Percentiles rank a stretch among this genome's conserved stretches.
Conservation (phyloP, 23 tunicate genomes). For the Trididemnum clinides region DNA sequence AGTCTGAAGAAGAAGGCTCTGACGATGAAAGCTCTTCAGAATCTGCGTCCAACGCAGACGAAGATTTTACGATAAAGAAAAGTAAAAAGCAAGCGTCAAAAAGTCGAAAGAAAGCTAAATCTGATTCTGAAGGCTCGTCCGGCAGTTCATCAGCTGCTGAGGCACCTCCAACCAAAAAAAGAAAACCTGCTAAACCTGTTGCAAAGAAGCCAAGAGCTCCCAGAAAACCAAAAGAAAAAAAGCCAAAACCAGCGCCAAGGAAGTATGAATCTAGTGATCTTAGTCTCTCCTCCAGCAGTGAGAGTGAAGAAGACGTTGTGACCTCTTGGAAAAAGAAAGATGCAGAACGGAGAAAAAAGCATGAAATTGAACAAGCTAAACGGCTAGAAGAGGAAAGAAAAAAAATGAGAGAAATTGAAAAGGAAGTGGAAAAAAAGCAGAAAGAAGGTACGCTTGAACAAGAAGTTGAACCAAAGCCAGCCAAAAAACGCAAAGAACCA, state of each 20-base stretch:
- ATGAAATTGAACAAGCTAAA: conserved; percentile 30
- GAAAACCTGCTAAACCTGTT: neutral
- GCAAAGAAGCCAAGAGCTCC: conserved; percentile 27
- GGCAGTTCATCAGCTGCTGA: neutral
- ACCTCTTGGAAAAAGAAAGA: conserved; percentile 88
- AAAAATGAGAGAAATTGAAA: conserved; percentile 91
- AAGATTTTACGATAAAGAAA: conserved; percentile 38
- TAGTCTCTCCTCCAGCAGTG: conserved; percentile 37
- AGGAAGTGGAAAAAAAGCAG: conserved; percentile 48
- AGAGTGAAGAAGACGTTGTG: conserved; percentile 64
- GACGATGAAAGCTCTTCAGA: conserved; percentile 68
- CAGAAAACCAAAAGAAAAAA: conserved; percentile 28
- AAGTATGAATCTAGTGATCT: conserved; percentile 21
- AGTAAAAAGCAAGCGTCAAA: neutral
- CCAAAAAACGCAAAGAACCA: conserved; percentile 22
- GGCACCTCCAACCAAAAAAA: conserved; percentile 26
- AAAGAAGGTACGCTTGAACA: conserved; percentile 30
- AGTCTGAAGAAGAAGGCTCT: conserved; percentile 18
- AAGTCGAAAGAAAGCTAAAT: neutral
- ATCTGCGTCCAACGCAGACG: conserved; percentile 65
- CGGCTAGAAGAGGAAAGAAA: conserved; percentile 66
- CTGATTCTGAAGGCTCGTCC: neutral
- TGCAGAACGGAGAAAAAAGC: conserved; percentile 70
- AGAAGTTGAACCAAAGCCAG: neutral
- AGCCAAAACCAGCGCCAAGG: conserved; percentile 30